phyloP scores from a whole-genome alignment of 2,797 vertebrate species.

The Anguilla obscura region DNA sequence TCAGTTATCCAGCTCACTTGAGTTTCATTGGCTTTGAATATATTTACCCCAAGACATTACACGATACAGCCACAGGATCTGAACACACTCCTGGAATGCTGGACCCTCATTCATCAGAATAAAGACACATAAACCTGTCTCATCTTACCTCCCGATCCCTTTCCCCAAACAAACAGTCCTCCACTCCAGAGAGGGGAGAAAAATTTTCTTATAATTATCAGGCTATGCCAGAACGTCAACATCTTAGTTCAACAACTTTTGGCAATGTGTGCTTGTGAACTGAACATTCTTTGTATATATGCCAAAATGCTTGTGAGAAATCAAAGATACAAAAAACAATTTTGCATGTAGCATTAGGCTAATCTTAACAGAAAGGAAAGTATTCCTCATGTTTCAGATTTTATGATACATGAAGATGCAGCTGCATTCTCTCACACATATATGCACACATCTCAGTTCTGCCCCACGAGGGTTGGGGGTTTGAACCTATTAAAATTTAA shows the following conservation, averaged over 20 bases:
- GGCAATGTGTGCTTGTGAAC: not conserved
- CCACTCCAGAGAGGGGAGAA: not conserved
- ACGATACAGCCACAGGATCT: not conserved
- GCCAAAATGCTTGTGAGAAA: not conserved
- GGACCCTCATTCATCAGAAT: not conserved
- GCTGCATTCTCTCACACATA: not conserved
- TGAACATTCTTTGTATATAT: not conserved
- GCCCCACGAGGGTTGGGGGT: not conserved
- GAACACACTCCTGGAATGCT: not conserved
- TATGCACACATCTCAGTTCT: not conserved
- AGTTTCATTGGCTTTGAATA: conserved; percentile 23
- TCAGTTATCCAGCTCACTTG: conserved; percentile 18
- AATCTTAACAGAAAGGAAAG: not conserved
- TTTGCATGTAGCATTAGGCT: not conserved
- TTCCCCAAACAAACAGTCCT: not conserved
- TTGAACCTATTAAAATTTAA: not conserved
- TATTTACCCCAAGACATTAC: conserved; percentile 13
- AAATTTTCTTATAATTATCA: not conserved
- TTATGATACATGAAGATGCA: not conserved
- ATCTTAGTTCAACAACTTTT: not conserved
- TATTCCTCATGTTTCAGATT: not conserved
- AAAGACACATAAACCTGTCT: not conserved
- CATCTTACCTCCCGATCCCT: not conserved
- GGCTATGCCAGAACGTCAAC: not conserved
- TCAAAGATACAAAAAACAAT: not conserved